Conservation (phyloP, 2,797 vertebrate species). For the Intellagama lesueurii region DNA sequence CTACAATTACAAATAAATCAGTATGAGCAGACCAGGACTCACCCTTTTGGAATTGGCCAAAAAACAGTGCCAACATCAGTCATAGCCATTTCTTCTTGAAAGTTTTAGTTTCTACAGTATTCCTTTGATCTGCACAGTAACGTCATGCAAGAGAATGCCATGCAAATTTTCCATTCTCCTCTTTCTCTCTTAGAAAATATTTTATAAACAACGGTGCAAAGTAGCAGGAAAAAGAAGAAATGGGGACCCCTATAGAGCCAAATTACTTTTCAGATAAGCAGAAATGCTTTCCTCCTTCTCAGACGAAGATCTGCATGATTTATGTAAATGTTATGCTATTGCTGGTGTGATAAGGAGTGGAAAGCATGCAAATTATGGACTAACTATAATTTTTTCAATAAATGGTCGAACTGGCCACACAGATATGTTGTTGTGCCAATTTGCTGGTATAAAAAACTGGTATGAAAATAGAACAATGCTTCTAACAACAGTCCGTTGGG, state of each 20-base stretch:
- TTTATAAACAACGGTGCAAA: conserved; percentile 26
- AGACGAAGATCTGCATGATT: conserved; percentile 31
- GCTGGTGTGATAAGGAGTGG: conserved; percentile 29
- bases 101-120: conserved; percentile 24
- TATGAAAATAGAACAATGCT: neutral
- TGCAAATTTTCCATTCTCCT: conserved; percentile 19
- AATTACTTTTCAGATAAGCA: conserved; percentile 34
- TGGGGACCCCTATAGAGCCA: conserved; percentile 21
- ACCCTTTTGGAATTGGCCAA: neutral
- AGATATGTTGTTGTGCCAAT: neutral
- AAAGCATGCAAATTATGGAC: conserved; percentile 35
- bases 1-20: neutral
- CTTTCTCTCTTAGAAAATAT: conserved; percentile 16
- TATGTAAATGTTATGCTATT: conserved; percentile 35
- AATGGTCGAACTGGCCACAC: neutral
- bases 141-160: conserved; percentile 1
- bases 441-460: neutral
- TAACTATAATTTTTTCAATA: conserved; percentile 7
- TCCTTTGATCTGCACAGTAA: conserved; percentile 19
- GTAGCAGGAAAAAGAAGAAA: conserved; percentile 14
- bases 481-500: neutral
- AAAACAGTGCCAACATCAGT: conserved; percentile 23
- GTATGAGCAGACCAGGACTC: neutral
- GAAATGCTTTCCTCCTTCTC: neutral
- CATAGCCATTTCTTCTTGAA: conserved; percentile 10